Base-by-base conservation (phyloP, 2,888 invertebrate genomes). In the Ceriagrion tenellum region DNA sequence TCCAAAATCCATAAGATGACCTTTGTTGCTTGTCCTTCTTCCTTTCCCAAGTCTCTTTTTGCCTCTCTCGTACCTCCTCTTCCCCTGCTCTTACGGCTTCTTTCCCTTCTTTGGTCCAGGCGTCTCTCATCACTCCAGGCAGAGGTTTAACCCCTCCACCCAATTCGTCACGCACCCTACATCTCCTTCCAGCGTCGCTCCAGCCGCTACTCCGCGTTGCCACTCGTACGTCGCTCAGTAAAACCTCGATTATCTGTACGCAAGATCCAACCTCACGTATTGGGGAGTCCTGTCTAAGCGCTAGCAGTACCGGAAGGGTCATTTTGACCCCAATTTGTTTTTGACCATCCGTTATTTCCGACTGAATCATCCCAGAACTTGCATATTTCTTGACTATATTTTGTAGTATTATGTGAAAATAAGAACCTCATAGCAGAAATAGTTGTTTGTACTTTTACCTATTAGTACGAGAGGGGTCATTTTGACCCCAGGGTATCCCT, bases 1-100 rank as follows among this genome's bases (percentile, higher is more conserved):
- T 35, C 55, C 89, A 89, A 93, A 93, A 93, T 93, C 93, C 69
- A 69, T 93, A 63, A 93, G 69, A 47, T 69, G 63, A 93, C 93
- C 69, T 93, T 93, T 93, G 93, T 93, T 93, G 69, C 40, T 63
- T 26, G 47, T n/a, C 47, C 40, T 12, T 2, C 69, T 69, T 18
- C 23, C 6, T 55, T n/a, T 55, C 55, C n/a, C 55, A 16, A 47
- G 13, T 13, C 26, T 18, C 55, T 10, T 89, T 55, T 89, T 0
- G 23, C 4, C 55, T n/a, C 47, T 12, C 35, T 81, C 81, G 16
- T 35, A 16, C 55, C n/a, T 55, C 13, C 20, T 59, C 20, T 59
- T 59, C 59, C 59, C 16, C 12, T 59, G 13, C 55, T 55, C n/a
- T 8, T 47, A 20, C 16, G 69, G 69, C 69, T 69, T 69, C 69